These are phyloP conservation scores for Boloria selene DNA, from an alignment of 2,888 invertebrate genomes.

Conservation along the genomic window DNA sequence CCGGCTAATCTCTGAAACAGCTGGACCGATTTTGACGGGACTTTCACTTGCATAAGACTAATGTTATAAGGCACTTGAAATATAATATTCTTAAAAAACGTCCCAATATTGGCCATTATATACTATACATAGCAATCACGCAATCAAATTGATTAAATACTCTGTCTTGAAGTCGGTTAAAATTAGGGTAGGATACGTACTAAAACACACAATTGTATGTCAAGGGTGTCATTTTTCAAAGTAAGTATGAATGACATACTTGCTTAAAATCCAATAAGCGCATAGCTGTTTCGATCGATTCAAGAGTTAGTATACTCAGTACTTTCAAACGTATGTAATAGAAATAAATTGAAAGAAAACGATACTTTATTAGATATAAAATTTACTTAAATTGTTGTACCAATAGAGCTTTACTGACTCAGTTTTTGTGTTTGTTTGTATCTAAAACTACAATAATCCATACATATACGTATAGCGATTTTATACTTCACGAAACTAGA, in stretches of 20 bases:
- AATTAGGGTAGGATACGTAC: neutral
- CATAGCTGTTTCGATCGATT: conserved; percentile 17
- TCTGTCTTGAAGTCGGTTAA: too few relatives aligned
- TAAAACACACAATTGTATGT: conserved; percentile 9
- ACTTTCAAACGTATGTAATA: neutral
- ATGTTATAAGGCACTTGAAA: too few relatives aligned
- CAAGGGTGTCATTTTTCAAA: conserved; percentile 19
- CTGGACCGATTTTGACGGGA: too few relatives aligned
- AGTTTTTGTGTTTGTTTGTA: neutral
- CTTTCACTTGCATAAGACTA: too few relatives aligned
- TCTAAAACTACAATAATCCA: neutral
- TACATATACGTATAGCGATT: conserved; percentile 13
- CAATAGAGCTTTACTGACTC: neutral
- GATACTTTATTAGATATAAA: too few relatives aligned
- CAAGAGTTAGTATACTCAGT: neutral
- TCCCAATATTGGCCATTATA: too few relatives aligned
- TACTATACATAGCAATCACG: too few relatives aligned
- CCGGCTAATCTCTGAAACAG: too few relatives aligned
- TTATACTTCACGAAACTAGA: conserved; percentile 11
- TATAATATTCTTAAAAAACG: too few relatives aligned
- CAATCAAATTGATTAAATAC: too few relatives aligned
- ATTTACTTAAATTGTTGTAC: too few relatives aligned
- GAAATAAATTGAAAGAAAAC: too few relatives aligned
- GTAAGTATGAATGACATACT: conserved; percentile 25
- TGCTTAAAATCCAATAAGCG: conserved; percentile 33